Evolutionary conservation across 2,888 invertebrate genomes (phyloP).

Genomic region (Drosophila anomelani): DNA sequence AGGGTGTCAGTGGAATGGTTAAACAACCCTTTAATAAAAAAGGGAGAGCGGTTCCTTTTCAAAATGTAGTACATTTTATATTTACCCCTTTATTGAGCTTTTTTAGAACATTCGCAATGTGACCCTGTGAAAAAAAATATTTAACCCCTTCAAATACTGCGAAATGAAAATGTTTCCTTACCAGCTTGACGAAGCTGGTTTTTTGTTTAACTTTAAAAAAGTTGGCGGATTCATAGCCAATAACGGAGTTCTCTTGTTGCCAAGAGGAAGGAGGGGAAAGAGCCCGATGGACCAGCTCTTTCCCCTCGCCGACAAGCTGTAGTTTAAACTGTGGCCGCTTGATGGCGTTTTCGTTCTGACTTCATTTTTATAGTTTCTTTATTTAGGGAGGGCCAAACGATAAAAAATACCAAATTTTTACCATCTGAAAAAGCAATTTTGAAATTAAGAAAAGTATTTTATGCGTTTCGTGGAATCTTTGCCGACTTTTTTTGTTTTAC

Average conservation of each 20-base stretch:
- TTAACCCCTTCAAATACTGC: slow-evolving; percentile 7
- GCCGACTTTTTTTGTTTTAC: slow-evolving; percentile 2
- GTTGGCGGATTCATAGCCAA: too few species aligned
- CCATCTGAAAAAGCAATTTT: slow-evolving; percentile 19
- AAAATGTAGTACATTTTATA: background rate
- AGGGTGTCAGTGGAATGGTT: background rate
- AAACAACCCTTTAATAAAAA: slow-evolving; percentile 65
- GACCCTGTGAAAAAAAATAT: slow-evolving; percentile 16
- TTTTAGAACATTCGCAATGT: slow-evolving; percentile 16
- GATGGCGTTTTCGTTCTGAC: too few species aligned
- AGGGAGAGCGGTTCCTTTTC: background rate
- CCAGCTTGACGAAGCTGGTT: background rate
- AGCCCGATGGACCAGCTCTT: too few species aligned
- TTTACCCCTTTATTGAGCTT: slow-evolving; percentile 3
- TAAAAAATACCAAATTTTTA: too few species aligned
- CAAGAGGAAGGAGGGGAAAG: too few species aligned
- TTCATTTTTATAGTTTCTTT: too few species aligned
- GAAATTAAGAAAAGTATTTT: slow-evolving; percentile 7
- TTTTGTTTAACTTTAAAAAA: too few species aligned
- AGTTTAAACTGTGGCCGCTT: too few species aligned
- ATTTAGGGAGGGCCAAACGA: too few species aligned
- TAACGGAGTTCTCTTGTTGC: too few species aligned
- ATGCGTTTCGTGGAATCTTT: slow-evolving; percentile 21
- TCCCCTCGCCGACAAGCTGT: too few species aligned
- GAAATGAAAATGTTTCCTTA: background rate